Evolutionary conservation across 2,888 invertebrate genomes (phyloP), one percentile per base, ranked within the genome.

Genomic region (Uropetala carovei): DNA sequence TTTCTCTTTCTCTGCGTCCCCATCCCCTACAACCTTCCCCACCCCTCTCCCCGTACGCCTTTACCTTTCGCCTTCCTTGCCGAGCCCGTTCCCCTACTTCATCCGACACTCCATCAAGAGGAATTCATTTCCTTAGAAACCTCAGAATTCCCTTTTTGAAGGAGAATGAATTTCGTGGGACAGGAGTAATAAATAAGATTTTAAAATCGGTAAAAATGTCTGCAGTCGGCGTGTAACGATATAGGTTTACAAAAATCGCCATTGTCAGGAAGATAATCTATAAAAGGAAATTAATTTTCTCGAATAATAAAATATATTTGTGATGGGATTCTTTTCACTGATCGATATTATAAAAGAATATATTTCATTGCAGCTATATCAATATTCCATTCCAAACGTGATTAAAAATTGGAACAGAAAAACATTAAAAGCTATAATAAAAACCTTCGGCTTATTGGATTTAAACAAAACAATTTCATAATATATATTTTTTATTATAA

Each of bases 51-150:
- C 43, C 43, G n/a, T n/a, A n/a, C n/a, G n/a, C 43, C 43, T 43
- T 43, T 43, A 43, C 43, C 43, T 43, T 43, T 43, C 43, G 43
- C 75, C 75, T 13, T 13, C 27, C 27, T 75, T 27, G 11, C 68
- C 68, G 22, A 22, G n/a, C 11, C 64, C 64, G 64, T 64, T 64
- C 11, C 68, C 68, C 27, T 27, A 22, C 75, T 75, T 75, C 75
- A 75, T 22, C 75, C 68, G 22, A 68, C 68, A 68, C 68, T 68
- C 68, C 75, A 75, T 75, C 75, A 75, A 22, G 22, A 75, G 75
- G 14, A 75, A 75, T 75, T 75, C 75, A 75, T 75, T 75, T 75
- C 75, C 75, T 75, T 75, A 75, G 75, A 22, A 75, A 75, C 27
- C 22, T 75, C 68, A 22, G 68, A 68, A 22, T 68, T 27, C 75